These are phyloP conservation scores for Lepus americanus DNA, from an alignment of 2,113 vertebrate species.

Conservation along the genomic window DNA sequence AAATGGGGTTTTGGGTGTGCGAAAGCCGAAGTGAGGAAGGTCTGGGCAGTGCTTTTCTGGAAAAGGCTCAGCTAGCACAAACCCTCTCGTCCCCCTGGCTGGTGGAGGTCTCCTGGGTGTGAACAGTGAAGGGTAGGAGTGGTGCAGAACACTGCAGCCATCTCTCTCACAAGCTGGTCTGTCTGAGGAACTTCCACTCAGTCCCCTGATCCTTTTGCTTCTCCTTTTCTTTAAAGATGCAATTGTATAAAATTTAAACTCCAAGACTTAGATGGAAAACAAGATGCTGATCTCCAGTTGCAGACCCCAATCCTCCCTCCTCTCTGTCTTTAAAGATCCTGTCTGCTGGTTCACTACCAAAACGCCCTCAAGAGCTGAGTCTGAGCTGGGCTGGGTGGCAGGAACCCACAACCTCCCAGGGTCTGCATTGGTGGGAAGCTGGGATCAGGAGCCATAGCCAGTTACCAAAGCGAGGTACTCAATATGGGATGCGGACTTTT, in stretches of 20 bases:
- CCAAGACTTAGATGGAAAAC: background rate
- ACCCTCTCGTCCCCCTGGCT: background rate
- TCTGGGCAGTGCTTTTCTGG: background rate
- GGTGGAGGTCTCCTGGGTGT: constrained; percentile 15
- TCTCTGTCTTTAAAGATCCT: no score
- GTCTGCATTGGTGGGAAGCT: no score
- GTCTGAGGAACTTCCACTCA: background rate
- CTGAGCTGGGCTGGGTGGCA: no score
- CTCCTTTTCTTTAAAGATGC: background rate
- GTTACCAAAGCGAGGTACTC: no score
- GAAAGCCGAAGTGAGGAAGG: background rate
- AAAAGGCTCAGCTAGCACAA: background rate
- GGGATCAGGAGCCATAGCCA: no score
- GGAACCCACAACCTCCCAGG: no score
- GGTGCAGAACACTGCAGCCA: background rate
- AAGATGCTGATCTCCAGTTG: background rate
- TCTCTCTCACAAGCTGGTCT: background rate
- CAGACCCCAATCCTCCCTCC: background rate
- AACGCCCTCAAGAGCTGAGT: no score
- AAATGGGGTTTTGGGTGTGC: background rate
- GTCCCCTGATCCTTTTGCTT: background rate
- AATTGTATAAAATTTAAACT: constrained; percentile 45
- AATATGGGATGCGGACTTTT: no score
- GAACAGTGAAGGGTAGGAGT: background rate
- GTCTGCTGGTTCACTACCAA: no score